Base-by-base conservation (phyloP, 53 echinoderm and acorn worm species). In the Temnopleurus reevesii region DNA sequence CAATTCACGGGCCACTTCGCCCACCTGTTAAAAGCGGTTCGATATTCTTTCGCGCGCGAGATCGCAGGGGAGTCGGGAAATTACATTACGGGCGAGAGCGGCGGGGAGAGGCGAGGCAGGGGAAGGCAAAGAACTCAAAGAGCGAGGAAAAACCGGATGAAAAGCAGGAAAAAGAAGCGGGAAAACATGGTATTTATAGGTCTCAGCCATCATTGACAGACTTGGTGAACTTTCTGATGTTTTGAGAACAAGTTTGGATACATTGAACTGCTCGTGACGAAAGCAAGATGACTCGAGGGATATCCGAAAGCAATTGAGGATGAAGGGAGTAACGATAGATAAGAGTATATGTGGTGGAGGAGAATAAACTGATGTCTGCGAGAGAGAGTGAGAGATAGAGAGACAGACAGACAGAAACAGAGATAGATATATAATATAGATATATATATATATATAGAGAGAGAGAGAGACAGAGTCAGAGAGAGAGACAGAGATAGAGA, bases 1-100 rank as follows among this genome's bases (percentile, higher is more conserved):
- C 83, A 58, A 83, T 83, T 83, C 55, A 55, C 86, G 86, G 61
- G 31, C 86, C 61, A 86, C 28, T 86, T 86, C 45, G 13, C 30
- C 61, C 86, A 86, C 86, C 86, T 86, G 86, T 86, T 86, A 25
- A 18, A 35, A 5, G 44, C 43, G 21, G 58, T 84, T 63, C 86
- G 86, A 86, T 86, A 86, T 86, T 61, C 33, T 29, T 44, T 64
- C 44, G 64, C 44, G 64, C 64, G 58, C n/a, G 8, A 23, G 33
- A 57, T 83, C 83, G 83, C 83, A 36, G 36, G 83, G 83, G 83
- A 83, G 83, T 83, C 83, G 58, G 21, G 55, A 83, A 55, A 83
- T 83, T 57, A 83, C 58, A 57, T 83, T 83, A 83, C 34, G 53
- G 21, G 45, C 24, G 45, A 45, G 43, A 12, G 45, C 24, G 45